Conservation (phyloP, 1,140 invertebrate genomes). For the Laupala kohalensis region DNA sequence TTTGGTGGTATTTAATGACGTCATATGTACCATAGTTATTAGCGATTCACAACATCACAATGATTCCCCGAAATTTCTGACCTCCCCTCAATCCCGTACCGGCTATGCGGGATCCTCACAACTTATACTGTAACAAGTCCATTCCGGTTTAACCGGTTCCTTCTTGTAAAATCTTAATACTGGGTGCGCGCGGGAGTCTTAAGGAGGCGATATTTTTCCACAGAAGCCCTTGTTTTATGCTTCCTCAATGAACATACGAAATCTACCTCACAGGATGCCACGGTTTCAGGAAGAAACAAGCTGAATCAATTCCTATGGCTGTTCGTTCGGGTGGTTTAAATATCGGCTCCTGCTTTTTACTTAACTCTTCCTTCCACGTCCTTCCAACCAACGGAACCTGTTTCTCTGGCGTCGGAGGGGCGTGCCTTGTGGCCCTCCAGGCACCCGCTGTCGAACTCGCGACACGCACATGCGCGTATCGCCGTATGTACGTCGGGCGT, state of each 20-base stretch:
- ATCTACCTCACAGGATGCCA: background rate
- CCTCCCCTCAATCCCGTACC: no score
- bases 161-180: background rate
- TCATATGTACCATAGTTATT: no score
- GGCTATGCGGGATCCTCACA: background rate
- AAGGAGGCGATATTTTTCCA: no score
- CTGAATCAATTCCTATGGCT: background rate
- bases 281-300: background rate
- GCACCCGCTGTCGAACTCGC: no score
- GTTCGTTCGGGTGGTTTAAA: background rate
- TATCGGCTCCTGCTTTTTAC: background rate
- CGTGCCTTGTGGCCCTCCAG: no score
- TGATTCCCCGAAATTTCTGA: no score
- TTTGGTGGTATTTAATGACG: no score
- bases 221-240: background rate
- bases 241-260: background rate
- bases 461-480: no score
- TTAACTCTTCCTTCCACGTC: background rate
- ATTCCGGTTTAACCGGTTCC: background rate
- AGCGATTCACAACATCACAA: no score
- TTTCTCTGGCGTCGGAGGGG: background rate
- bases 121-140: background rate
- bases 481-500: no score
- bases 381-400: background rate
- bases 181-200: no score